These are phyloP conservation scores for Alauda arvensis DNA, from an alignment of 2,797 vertebrate species.

Conservation along the genomic window DNA sequence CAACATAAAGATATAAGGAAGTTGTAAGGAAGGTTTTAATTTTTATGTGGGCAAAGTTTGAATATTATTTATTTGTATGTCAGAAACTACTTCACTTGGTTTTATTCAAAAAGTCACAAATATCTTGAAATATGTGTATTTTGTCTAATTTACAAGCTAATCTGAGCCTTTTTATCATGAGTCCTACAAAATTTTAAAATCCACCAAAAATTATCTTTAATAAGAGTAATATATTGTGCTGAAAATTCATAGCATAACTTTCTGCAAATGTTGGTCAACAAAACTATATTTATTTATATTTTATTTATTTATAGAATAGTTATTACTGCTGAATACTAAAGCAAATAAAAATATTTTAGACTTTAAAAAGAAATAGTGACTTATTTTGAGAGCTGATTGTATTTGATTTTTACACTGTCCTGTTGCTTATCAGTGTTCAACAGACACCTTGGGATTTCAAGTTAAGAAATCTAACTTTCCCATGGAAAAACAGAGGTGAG, in stretches of 20 bases:
- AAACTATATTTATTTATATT: neutral
- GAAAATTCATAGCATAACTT: neutral
- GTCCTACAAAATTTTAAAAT: neutral
- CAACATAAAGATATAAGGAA: neutral
- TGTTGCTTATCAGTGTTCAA: neutral
- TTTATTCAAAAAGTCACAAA: neutral
- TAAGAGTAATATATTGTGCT: neutral
- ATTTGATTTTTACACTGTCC: neutral
- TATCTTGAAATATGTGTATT: neutral
- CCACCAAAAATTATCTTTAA: neutral
- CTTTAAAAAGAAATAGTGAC: neutral
- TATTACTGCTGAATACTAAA: neutral
- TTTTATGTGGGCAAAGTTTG: neutral
- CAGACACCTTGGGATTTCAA: neutral
- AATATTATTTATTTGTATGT: neutral
- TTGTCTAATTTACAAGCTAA: neutral
- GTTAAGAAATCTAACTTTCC: neutral
- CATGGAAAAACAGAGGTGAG: neutral
- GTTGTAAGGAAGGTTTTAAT: neutral
- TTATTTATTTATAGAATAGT: neutral
- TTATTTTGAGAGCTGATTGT: neutral
- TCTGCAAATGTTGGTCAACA: neutral
- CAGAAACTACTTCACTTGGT: neutral
- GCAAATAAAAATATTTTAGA: neutral
- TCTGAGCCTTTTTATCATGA: neutral